phyloP scores from a whole-genome alignment of 2,888 invertebrate genomes.

The Cyclophora punctaria region DNA sequence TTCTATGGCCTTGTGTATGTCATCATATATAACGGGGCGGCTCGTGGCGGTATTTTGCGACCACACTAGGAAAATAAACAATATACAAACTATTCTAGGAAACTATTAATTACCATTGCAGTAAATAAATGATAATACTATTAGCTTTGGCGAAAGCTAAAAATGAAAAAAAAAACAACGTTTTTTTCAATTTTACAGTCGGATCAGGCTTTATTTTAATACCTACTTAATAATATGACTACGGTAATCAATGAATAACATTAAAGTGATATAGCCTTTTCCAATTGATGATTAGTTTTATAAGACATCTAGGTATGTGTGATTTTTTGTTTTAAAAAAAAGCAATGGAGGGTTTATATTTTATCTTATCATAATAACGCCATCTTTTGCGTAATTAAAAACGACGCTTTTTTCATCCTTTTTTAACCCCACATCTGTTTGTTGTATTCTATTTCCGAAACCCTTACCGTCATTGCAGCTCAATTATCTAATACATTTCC shows the following conservation, averaged over 20 bases:
- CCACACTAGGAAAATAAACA: too few relatives aligned
- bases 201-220: neutral
- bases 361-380: too few relatives aligned
- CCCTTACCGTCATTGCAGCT: constrained; percentile 52
- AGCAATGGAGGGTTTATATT: too few relatives aligned
- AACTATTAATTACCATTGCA: neutral
- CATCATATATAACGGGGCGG: too few relatives aligned
- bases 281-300: too few relatives aligned
- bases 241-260: constrained; percentile 14
- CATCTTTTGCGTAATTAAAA: constrained; percentile 32
- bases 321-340: too few relatives aligned
- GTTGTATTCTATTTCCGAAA: constrained; percentile 62
- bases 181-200: neutral
- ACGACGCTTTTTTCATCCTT: constrained; percentile 33
- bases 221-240: neutral
- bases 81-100: too few relatives aligned
- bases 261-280: constrained; percentile 1
- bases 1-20: too few relatives aligned
- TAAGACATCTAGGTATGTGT: too few relatives aligned
- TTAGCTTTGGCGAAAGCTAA: neutral
- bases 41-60: too few relatives aligned
- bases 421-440: constrained; percentile 59
- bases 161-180: neutral
- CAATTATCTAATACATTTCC: constrained; percentile 56
- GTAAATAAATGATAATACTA: neutral